phyloP scores from a whole-genome alignment of 2,113 vertebrate species.

The Ailurus styani region DNA sequence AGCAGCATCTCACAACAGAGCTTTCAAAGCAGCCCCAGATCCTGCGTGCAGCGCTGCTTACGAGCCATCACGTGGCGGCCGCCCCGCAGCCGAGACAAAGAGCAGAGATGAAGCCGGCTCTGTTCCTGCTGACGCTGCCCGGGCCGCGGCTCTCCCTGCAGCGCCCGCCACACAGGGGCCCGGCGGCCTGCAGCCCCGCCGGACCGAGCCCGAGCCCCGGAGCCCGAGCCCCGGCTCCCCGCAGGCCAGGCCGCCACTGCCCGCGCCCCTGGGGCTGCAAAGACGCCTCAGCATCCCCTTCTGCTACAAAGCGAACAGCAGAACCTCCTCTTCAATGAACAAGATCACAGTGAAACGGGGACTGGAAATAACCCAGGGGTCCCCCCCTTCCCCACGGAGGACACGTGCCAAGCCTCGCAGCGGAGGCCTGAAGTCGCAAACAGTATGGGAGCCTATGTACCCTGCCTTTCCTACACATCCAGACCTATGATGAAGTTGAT shows the following conservation, averaged over 20 bases:
- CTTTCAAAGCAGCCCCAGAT: slow-evolving; percentile 43
- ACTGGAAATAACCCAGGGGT: neutral
- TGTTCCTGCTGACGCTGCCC: slow-evolving; percentile 65
- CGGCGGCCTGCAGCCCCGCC: neutral
- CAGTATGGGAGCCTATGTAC: neutral
- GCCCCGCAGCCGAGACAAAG: neutral
- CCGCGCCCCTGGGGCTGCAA: no score
- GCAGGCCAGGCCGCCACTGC: no score
- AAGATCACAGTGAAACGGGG: neutral
- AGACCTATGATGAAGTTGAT: neutral
- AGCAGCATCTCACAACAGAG: neutral
- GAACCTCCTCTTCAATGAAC: neutral
- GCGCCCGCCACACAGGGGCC: neutral
- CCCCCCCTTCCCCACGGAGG: neutral
- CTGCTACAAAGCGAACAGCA: neutral
- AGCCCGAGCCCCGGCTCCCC: no score
- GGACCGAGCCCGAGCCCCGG: no score
- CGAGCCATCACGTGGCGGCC: slow-evolving; percentile 18
- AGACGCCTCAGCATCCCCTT: neutral
- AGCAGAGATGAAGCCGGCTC: slow-evolving; percentile 59
- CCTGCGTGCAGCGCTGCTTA: neutral
- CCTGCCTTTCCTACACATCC: neutral
- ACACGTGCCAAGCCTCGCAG: neutral
- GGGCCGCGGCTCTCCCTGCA: neutral
- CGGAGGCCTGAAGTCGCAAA: neutral